phyloP scores from a whole-genome alignment of 92 coral and sea anemone species.

The Epizoanthus fatuus region DNA sequence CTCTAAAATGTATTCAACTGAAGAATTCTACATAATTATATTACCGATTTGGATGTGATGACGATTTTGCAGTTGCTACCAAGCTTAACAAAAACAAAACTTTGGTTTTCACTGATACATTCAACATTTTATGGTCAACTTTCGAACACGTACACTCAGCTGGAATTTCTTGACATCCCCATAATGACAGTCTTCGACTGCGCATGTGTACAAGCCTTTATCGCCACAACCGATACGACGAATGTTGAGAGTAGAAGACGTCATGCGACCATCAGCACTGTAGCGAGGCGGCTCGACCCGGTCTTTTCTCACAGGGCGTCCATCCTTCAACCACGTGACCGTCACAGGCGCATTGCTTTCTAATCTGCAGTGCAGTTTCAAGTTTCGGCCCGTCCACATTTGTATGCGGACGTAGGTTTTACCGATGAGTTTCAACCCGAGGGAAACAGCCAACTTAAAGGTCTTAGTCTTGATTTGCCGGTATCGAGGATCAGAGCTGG shows the following conservation, averaged over 20 bases:
- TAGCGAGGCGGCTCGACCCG: neutral
- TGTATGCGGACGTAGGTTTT: neutral
- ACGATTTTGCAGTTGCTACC: no score
- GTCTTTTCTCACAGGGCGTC: neutral
- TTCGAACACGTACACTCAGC: neutral
- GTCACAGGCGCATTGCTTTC: neutral
- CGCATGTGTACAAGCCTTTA: constrained; percentile 1
- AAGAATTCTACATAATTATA: no score
- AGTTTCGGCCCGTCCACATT: neutral
- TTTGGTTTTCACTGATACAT: no score
- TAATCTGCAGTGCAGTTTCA: neutral
- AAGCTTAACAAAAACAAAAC: no score
- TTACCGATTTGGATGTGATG: no score
- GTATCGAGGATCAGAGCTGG: neutral
- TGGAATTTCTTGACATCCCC: neutral
- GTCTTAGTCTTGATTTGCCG: neutral
- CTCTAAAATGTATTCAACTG: no score
- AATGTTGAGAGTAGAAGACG: neutral
- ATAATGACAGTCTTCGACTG: neutral
- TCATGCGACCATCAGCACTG: neutral
- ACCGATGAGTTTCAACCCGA: neutral
- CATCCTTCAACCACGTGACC: neutral
- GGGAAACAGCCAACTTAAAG: neutral
- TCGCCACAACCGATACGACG: neutral
- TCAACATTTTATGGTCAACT: neutral